phyloP scores from a whole-genome alignment of 2,888 invertebrate species.

The Micropterix aruncella region DNA sequence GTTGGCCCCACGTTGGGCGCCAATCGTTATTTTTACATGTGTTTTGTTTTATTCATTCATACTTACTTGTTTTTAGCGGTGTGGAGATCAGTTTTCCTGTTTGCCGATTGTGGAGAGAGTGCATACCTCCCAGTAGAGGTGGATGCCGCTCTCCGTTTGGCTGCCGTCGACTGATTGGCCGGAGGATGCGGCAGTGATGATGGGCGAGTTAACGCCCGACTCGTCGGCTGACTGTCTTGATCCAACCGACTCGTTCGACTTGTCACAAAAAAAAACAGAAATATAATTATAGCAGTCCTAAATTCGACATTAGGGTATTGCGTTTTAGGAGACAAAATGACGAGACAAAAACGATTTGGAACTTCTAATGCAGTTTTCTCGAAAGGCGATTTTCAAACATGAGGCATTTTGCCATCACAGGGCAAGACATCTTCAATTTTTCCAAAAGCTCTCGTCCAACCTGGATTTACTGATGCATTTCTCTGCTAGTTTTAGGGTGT shows the following conservation, averaged over 20 bases:
- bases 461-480: too few relatives aligned
- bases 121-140: conserved; percentile 44
- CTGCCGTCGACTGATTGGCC: conserved; percentile 23
- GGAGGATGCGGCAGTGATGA: conserved; percentile 54
- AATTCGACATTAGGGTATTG: conserved; percentile 3
- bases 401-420: too few relatives aligned
- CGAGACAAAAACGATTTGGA: too few relatives aligned
- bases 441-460: too few relatives aligned
- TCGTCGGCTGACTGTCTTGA: conserved; percentile 25
- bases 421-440: too few relatives aligned
- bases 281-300: conserved; percentile 5
- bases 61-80: conserved; percentile 9
- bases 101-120: conserved; percentile 12
- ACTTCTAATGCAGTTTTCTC: too few relatives aligned
- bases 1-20: too few relatives aligned
- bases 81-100: conserved; percentile 1
- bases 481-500: too few relatives aligned
- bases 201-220: conserved; percentile 39
- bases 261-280: conserved; percentile 6
- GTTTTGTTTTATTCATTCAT: too few relatives aligned
- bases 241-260: conserved; percentile 48
- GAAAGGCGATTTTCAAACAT: too few relatives aligned
- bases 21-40: too few relatives aligned
- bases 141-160: conserved; percentile 49
- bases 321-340: too few relatives aligned